Percentiles rank a stretch among this genome's conserved stretches.
phyloP scores from a whole-genome alignment of 2,113 vertebrate species.

The Scartelaos histophorus region DNA sequence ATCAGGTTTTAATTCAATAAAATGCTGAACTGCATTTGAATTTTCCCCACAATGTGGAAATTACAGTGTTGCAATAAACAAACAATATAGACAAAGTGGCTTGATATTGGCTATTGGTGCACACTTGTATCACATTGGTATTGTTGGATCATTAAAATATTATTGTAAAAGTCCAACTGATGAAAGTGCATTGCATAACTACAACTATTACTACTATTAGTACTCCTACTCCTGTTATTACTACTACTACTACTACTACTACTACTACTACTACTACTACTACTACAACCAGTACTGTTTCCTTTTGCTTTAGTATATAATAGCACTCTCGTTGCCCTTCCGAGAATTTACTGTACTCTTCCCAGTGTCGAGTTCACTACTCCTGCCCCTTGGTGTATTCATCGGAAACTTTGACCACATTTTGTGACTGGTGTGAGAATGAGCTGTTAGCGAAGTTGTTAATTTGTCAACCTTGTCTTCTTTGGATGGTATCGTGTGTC shows the following conservation, averaged over 20 bases:
- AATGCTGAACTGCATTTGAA: too few species aligned
- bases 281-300: not conserved
- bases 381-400: conserved; percentile 19
- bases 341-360: conserved; percentile 46
- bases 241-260: not conserved
- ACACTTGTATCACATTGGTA: too few species aligned
- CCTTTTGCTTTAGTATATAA: conserved; percentile 18
- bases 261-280: not conserved
- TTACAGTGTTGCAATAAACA: too few species aligned
- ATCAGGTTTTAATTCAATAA: too few species aligned
- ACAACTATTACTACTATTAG: not conserved
- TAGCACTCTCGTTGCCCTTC: conserved; percentile 13
- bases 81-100: too few species aligned
- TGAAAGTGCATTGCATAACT: not conserved
- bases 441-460: conserved; percentile 38
- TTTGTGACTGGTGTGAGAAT: conserved; percentile 46
- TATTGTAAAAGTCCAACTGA: not conserved
- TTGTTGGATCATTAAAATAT: not conserved
- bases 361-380: conserved; percentile 52
- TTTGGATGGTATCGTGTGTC: conserved; percentile 50
- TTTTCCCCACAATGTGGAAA: too few species aligned
- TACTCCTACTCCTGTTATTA: not conserved
- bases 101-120: too few species aligned
- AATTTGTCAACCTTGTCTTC: conserved; percentile 34
- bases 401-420: conserved; percentile 59